phyloP scores from a whole-genome alignment of 2,113 vertebrate genomes.

The Rattus rattus region DNA sequence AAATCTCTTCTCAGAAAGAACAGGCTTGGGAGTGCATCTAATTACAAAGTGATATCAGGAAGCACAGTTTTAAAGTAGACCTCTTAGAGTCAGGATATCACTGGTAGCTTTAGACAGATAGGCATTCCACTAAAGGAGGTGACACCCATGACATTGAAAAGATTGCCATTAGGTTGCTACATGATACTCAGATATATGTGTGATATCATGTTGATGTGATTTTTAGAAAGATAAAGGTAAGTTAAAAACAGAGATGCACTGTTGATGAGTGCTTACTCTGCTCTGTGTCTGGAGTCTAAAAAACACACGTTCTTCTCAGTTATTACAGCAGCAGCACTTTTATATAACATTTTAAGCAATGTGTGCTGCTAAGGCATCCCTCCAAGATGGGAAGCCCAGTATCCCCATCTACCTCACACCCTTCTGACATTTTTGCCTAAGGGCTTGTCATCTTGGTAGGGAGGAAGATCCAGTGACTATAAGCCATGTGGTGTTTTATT shows the following conservation, averaged over 20 bases:
- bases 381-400: slow-evolving; percentile 2
- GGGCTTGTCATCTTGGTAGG: slow-evolving; percentile 41
- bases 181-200: slow-evolving; percentile 48
- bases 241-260: slow-evolving; percentile 70
- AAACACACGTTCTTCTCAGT: slow-evolving; percentile 11
- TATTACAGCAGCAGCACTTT: slow-evolving; percentile 51
- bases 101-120: slow-evolving; percentile 72
- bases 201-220: slow-evolving; percentile 56
- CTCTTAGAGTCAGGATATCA: slow-evolving; percentile 39
- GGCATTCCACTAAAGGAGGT: slow-evolving; percentile 64
- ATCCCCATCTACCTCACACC: not conserved
- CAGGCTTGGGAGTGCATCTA: not conserved
- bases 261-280: slow-evolving; percentile 55
- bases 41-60: not conserved
- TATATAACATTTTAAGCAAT: not conserved
- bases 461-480: not conserved
- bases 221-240: slow-evolving; percentile 77
- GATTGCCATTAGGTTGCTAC: slow-evolving; percentile 46
- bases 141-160: slow-evolving; percentile 74
- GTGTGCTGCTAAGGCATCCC: slow-evolving; percentile 16
- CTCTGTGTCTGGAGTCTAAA: slow-evolving; percentile 67
- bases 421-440: slow-evolving; percentile 51
- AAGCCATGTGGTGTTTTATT: slow-evolving; percentile 62
- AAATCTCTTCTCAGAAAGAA: not conserved
- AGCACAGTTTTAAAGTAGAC: not conserved